These are phyloP conservation scores for Scartelaos histophorus DNA, from an alignment of 2,113 vertebrate genomes.

Conservation along the genomic window DNA sequence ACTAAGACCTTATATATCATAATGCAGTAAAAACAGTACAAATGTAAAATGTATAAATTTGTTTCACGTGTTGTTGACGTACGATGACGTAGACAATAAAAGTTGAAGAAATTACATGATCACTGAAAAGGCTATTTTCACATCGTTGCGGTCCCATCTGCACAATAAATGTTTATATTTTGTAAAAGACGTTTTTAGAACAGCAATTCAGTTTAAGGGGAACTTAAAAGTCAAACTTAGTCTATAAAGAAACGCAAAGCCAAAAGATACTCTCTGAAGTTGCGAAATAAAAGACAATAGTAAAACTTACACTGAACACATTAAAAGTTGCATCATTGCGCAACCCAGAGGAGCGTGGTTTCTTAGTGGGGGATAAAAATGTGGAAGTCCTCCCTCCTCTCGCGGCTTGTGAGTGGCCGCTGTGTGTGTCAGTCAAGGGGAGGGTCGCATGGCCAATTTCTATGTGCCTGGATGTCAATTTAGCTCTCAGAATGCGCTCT, in stretches of 20 bases:
- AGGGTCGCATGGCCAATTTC: conserved; percentile 63
- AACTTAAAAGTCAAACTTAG: background rate
- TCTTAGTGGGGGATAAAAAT: conserved; percentile 27
- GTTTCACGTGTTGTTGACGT: background rate
- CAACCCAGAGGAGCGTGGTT: conserved; percentile 37
- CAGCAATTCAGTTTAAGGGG: background rate
- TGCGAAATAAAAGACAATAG: background rate
- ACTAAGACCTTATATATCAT: too few relatives aligned
- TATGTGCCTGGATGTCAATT: conserved; percentile 73
- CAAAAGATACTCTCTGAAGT: background rate
- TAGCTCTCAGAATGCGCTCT: conserved; percentile 65
- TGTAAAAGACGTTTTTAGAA: background rate
- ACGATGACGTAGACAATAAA: background rate
- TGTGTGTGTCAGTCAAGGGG: conserved; percentile 67
- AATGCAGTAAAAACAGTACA: too few relatives aligned
- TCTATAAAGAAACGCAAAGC: background rate
- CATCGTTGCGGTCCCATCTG: background rate
- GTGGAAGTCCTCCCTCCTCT: conserved; percentile 63
- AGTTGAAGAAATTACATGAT: too few relatives aligned
- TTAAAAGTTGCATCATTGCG: conserved; percentile 58
- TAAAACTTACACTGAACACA: conserved; percentile 17
- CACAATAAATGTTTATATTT: background rate
- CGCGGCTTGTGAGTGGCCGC: conserved; percentile 69
- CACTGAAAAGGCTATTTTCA: background rate
- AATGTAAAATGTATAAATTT: too few relatives aligned